Evolutionary conservation across 2,113 vertebrate species (phyloP).

Genomic region (Trichechus manatus): DNA sequence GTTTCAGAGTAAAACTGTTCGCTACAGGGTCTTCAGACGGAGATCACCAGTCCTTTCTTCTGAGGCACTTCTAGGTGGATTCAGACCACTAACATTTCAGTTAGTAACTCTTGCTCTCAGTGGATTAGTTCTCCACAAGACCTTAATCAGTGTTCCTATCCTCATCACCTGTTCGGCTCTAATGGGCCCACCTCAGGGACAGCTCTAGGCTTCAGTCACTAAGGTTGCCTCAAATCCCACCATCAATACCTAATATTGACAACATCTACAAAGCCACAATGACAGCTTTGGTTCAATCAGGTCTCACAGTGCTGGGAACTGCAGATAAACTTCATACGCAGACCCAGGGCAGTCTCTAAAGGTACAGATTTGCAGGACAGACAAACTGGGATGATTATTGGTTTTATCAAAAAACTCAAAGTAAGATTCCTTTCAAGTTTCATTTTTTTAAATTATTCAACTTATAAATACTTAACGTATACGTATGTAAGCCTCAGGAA

Average conservation of each 20-base stretch:
- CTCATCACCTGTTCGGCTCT: neutral
- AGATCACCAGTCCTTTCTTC: neutral
- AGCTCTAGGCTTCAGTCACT: neutral
- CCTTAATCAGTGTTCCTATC: neutral
- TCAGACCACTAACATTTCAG: too few relatives aligned
- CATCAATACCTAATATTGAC: neutral
- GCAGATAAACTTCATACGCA: neutral
- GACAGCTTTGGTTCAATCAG: neutral
- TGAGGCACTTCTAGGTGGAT: neutral
- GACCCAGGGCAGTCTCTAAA: neutral
- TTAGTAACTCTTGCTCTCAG: too few relatives aligned
- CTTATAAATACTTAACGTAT: constrained; percentile 65
- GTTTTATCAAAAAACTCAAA: neutral
- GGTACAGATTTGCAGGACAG: neutral
- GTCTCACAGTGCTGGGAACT: neutral
- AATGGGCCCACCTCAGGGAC: neutral
- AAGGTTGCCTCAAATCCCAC: neutral
- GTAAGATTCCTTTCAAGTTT: constrained; percentile 42
- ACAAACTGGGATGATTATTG: neutral
- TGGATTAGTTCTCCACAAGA: neutral
- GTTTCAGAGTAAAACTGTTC: neutral
- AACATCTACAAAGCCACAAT: neutral
- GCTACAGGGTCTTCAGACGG: neutral
- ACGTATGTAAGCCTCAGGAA: constrained; percentile 10
- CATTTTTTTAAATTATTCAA: constrained; percentile 37